A percentile compares a stretch with the other conserved stretches of the same genome.
Conservation (phyloP, 2,888 invertebrate genomes). For the Actias luna region DNA sequence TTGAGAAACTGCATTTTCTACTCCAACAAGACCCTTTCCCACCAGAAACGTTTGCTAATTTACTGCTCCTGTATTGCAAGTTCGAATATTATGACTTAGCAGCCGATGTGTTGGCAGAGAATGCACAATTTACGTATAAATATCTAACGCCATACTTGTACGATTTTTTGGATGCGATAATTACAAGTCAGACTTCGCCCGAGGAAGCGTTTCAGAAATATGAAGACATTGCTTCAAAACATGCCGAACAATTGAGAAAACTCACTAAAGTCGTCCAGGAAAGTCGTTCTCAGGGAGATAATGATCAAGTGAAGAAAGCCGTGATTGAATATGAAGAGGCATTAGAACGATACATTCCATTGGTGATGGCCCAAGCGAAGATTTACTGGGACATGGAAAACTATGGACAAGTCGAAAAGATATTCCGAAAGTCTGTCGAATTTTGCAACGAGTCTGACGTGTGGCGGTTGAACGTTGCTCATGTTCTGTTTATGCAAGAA, state of each 20-base stretch:
- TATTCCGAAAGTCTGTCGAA: conserved; percentile 97
- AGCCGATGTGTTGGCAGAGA: conserved; percentile 98
- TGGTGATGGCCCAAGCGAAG: conserved; percentile 99
- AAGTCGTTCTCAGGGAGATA: conserved; percentile 93
- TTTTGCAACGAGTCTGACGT: conserved; percentile 98
- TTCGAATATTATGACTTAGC: conserved; percentile 98
- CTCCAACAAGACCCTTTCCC: conserved; percentile 98
- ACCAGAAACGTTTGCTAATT: conserved; percentile 97
- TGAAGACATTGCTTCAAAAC: conserved; percentile 95
- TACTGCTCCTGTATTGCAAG: conserved; percentile 96
- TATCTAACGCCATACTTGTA: conserved; percentile 96
- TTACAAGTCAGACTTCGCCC: conserved; percentile 97
- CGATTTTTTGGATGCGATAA: conserved; percentile 97
- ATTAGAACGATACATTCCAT: conserved; percentile 95
- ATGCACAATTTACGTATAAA: conserved; percentile 97
- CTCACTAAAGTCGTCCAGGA: conserved; percentile 97
- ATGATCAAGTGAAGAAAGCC: conserved; percentile 93
- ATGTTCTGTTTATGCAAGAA: conserved; percentile 99
- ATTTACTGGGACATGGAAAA: conserved; percentile 99
- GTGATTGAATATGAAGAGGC: conserved; percentile 96
- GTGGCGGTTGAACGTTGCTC: conserved; percentile 99
- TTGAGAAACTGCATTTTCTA: conserved; percentile 92
- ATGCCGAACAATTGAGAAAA: conserved; percentile 94
- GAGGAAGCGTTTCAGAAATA: conserved; percentile 98
- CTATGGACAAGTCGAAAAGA: conserved; percentile 97